Conservation (phyloP, 1,140 invertebrate species). For the Brachionus asplanchnoidis region DNA sequence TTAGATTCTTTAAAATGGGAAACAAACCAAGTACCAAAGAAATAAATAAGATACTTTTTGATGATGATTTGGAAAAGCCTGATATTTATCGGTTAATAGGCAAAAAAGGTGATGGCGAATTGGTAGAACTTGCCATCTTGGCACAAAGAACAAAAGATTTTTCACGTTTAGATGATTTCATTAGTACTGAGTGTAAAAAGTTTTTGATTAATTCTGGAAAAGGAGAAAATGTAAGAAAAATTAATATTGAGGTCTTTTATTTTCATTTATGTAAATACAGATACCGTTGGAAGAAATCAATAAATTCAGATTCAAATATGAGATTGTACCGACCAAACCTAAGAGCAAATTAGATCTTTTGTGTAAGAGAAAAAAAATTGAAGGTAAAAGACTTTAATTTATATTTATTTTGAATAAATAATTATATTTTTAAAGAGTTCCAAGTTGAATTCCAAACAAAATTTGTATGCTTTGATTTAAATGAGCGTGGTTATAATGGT, state of each 20-base stretch:
- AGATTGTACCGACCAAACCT: neutral
- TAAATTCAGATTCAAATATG: neutral
- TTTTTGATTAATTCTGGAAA: constrained; percentile 87
- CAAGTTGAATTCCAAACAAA: constrained; percentile 57
- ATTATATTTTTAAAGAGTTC: neutral
- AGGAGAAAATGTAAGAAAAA: constrained; percentile 71
- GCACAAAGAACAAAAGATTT: constrained; percentile 62
- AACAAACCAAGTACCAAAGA: constrained; percentile 3
- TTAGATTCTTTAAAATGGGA: neutral
- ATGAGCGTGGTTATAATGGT: constrained; percentile 85
- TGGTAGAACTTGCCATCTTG: constrained; percentile 88
- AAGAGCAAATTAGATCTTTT: neutral
- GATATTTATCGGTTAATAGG: constrained; percentile 53
- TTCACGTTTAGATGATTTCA: constrained; percentile 47
- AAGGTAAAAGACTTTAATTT: neutral
- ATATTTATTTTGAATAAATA: neutral
- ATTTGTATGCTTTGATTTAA: constrained; percentile 84
- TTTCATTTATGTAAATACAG: neutral
- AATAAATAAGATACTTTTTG: constrained; percentile 8
- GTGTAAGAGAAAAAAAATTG: neutral
- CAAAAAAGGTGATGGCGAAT: constrained; percentile 71
- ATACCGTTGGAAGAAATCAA: neutral
- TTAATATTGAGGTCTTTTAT: constrained; percentile 43
- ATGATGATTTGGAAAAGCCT: constrained; percentile 42
- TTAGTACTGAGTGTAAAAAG: constrained; percentile 77